Base-by-base conservation (phyloP, 2,888 invertebrate species). In the Calephelis perditalis region DNA sequence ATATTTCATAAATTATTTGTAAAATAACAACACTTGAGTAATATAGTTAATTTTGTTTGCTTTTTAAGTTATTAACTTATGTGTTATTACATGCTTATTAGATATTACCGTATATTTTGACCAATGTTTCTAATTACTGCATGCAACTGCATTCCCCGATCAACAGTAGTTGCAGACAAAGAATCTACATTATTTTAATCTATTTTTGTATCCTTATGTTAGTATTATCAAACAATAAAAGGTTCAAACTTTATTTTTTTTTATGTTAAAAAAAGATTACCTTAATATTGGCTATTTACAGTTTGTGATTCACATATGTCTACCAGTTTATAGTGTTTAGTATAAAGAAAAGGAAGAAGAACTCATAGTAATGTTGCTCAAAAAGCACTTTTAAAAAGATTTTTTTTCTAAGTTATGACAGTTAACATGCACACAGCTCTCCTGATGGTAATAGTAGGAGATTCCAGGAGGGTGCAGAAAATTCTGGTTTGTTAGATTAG, bases 161-260 rank as follows among this genome's bases (percentile, higher is more conserved):
- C 26, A 59, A 45, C 26, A 55, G 54, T 36, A 63, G 62, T 62
- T 67, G 62, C 60, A 58, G 61, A 59, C 56, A 58, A 74, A 76
- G 77, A 78, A 80, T 77, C 79, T 82, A 72, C 76, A 78, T 82
- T 76, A 78, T 77, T 82, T 82, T 76, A 77, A 82, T 76, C 76
- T 85, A 84, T 84, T 86, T 87, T 86, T 86, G 84, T 86, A 86
- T 82, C 76, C 78, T 78, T 84, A 80, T 77, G 81, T 85, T 84
- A 83, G 79, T 75, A 71, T 78, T 78, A 77, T 77, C 67, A 69
- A 78, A 77, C 74, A 84, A 84, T 84, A 83, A 82, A 82, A 72
- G 81, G 80, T 61, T 26, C 15, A 52, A 52, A 26, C 9, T 12
- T 26, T 52, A 9, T 52, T 12, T 52, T 12, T 26, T 26, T 10